phyloP scores from a whole-genome alignment of 2,888 invertebrate genomes.

The Drosophila mimetica region DNA sequence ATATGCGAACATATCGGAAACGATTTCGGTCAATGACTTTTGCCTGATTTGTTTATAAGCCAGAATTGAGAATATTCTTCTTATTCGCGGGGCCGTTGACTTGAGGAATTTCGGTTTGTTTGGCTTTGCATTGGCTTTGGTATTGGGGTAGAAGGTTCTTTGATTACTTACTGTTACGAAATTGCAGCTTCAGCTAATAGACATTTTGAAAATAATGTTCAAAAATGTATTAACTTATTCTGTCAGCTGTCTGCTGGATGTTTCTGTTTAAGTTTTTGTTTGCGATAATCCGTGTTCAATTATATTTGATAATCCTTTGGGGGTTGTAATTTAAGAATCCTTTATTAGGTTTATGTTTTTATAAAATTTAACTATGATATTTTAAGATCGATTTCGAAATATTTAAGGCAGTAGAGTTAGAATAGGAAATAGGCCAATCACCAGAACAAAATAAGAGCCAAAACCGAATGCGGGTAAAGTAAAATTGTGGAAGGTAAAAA shows the following conservation, averaged over 20 bases:
- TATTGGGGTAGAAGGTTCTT: conserved; percentile 49
- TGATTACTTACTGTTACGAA: conserved; percentile 71
- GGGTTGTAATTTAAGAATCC: conserved; percentile 27
- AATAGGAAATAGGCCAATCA: conserved; percentile 3
- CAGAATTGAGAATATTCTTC: conserved; percentile 71
- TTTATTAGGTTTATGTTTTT: conserved; percentile 18
- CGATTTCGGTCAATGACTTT: conserved; percentile 77
- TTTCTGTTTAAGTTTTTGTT: conserved; percentile 14
- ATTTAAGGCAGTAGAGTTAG: background rate
- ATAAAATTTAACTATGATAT: background rate
- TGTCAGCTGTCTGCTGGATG: conserved; percentile 6
- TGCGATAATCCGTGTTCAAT: conserved; percentile 50
- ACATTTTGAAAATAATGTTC: conserved; percentile 46
- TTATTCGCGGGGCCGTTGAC: conserved; percentile 67
- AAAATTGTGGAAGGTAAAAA: conserved; percentile 35
- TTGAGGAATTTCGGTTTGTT: conserved; percentile 50
- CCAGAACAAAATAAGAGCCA: conserved; percentile 7
- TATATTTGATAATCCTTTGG: conserved; percentile 25
- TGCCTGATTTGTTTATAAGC: conserved; percentile 77
- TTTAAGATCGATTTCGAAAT: background rate
- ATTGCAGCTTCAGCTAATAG: conserved; percentile 57
- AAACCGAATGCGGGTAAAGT: conserved; percentile 13
- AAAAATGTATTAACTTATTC: conserved; percentile 21
- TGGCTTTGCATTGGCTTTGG: conserved; percentile 13
- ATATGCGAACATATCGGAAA: conserved; percentile 67